These are phyloP conservation scores for Cercopithecus petaurista DNA, from an alignment of 2,797 vertebrate species.

Conservation along the genomic window DNA sequence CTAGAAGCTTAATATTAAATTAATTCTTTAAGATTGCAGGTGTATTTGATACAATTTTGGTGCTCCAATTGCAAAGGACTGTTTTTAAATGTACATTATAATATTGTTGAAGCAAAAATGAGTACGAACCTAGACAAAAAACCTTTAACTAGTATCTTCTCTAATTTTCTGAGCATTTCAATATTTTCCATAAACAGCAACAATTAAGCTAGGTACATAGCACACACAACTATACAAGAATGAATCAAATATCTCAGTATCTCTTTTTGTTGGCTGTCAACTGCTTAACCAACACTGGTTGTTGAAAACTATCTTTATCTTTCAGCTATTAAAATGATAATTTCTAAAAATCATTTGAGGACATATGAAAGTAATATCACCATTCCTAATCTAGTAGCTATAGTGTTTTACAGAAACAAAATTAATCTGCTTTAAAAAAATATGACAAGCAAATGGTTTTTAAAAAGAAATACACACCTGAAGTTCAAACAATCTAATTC, in stretches of 20 bases:
- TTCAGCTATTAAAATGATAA: slow-evolving; percentile 56
- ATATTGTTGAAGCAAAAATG: background rate
- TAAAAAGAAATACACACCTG: slow-evolving; percentile 72
- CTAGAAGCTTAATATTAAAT: slow-evolving; percentile 49
- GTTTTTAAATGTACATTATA: background rate
- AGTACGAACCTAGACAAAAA: slow-evolving; percentile 20
- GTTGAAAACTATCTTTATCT: slow-evolving; percentile 72
- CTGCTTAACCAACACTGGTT: slow-evolving; percentile 48
- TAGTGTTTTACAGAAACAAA: slow-evolving; percentile 68
- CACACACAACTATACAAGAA: background rate
- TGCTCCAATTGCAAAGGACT: slow-evolving; percentile 33
- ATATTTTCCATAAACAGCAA: slow-evolving; percentile 43
- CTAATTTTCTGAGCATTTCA: slow-evolving; percentile 52
- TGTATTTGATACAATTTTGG: background rate
- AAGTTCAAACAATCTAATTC: slow-evolving; percentile 74
- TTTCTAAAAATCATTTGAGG: slow-evolving; percentile 64
- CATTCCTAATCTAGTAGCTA: slow-evolving; percentile 58
- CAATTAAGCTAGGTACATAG: slow-evolving; percentile 13
- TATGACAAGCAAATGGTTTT: slow-evolving; percentile 57
- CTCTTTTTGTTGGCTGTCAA: slow-evolving; percentile 59
- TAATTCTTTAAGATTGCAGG: background rate
- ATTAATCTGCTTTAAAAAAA: slow-evolving; percentile 74
- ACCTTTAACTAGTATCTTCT: background rate
- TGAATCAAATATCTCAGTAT: background rate
- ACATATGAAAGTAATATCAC: slow-evolving; percentile 30